phyloP scores from a whole-genome alignment of 2,888 invertebrate genomes.

The Drosophila kanekoi region DNA sequence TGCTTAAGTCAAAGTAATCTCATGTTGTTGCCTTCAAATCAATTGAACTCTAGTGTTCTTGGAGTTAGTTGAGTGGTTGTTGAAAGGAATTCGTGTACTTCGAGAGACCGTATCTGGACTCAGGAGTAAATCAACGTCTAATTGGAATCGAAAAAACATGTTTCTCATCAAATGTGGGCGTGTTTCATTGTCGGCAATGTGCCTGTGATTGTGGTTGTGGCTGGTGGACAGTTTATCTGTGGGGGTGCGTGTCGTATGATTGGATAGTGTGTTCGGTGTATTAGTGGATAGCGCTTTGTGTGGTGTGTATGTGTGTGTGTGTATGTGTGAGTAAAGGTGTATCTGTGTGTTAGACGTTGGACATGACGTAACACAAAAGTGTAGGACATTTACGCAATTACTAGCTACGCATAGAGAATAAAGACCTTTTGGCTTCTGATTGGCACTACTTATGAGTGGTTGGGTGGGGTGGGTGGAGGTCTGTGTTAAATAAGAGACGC shows the following conservation, averaged over 20 bases:
- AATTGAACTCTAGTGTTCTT: slow-evolving; percentile 20
- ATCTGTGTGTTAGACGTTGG: slow-evolving; percentile 51
- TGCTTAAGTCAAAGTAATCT: slow-evolving; percentile 24
- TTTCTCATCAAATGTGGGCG: slow-evolving; percentile 41
- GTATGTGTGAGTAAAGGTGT: slow-evolving; percentile 26
- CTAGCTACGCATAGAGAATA: slow-evolving; percentile 32
- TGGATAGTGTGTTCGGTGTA: slow-evolving; percentile 26
- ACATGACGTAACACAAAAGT: slow-evolving; percentile 74
- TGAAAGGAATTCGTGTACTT: slow-evolving; percentile 8
- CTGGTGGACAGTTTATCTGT: slow-evolving; percentile 28
- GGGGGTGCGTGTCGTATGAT: slow-evolving; percentile 31
- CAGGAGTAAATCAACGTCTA: slow-evolving; percentile 11
- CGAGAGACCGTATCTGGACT: slow-evolving; percentile 8
- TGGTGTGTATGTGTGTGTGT: slow-evolving; percentile 26
- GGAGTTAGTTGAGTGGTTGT: slow-evolving; percentile 20
- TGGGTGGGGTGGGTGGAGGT: slow-evolving; percentile 23
- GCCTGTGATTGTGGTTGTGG: slow-evolving; percentile 41
- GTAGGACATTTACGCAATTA: slow-evolving; percentile 71
- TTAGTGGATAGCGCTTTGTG: slow-evolving; percentile 13
- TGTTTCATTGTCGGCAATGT: slow-evolving; percentile 43
- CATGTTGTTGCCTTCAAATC: slow-evolving; percentile 26
- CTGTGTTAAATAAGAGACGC: slow-evolving; percentile 74
- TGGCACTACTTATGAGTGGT: slow-evolving; percentile 39
- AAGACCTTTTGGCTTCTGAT: slow-evolving; percentile 25
- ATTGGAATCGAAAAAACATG: slow-evolving; percentile 38